Percentiles rank a stretch among this genome's conserved stretches.
phyloP scores from a whole-genome alignment of 2,888 invertebrate genomes.

The Actias luna region DNA sequence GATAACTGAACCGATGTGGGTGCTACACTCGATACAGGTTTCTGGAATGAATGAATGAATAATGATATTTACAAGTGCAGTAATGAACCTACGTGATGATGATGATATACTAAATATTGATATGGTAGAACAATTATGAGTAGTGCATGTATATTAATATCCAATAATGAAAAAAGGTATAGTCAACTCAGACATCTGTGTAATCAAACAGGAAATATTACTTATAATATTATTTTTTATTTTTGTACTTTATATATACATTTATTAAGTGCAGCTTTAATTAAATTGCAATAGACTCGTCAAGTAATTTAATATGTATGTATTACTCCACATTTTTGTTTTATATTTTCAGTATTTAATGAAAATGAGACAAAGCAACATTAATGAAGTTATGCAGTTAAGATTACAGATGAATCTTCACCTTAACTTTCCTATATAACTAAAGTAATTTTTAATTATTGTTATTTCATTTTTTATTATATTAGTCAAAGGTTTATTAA shows the following conservation, averaged over 20 bases:
- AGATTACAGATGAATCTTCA: not conserved
- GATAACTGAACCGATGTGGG: constrained; percentile 87
- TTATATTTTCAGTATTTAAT: not conserved
- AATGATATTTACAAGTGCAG: constrained; percentile 73
- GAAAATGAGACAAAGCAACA: not conserved
- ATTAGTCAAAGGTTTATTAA: not conserved
- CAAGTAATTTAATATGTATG: not conserved
- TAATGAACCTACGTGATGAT: constrained; percentile 30
- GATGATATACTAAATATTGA: constrained; percentile 17
- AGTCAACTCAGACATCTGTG: not conserved
- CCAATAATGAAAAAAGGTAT: not conserved
- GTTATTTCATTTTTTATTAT: not conserved
- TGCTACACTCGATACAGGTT: constrained; percentile 93
- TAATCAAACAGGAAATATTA: not conserved
- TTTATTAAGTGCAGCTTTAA: not conserved
- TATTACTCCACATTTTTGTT: not conserved
- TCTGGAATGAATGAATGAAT: constrained; percentile 83
- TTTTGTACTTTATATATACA: not conserved
- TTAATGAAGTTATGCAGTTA: not conserved
- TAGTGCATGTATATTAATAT: not conserved
- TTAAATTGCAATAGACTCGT: not conserved
- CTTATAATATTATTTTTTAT: not conserved
- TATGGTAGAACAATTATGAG: not conserved
- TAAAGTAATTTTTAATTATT: not conserved
- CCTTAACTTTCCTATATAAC: not conserved